These are phyloP conservation scores for Zoanthus solanderi DNA, from an alignment of 92 coral and sea anemone genomes.

Conservation along the genomic window DNA sequence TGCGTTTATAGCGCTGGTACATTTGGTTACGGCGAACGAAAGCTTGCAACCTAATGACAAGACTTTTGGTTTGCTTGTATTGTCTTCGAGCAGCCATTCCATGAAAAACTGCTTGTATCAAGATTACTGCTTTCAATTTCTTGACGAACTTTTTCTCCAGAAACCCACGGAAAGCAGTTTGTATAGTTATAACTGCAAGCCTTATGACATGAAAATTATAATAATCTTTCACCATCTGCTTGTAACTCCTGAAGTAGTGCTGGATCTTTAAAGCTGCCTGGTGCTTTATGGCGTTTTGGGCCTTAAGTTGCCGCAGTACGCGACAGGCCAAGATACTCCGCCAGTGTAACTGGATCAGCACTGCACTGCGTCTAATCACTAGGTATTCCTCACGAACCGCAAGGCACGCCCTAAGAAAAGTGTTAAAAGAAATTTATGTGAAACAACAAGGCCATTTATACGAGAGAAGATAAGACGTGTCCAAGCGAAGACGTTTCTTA, in stretches of 20 bases:
- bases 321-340: conserved; percentile 76
- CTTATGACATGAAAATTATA: conserved; percentile 68
- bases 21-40: conserved; percentile 73
- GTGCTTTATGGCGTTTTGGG: conserved; percentile 52
- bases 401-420: conserved; percentile 38
- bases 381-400: conserved; percentile 62
- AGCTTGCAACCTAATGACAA: conserved; percentile 73
- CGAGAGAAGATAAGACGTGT: no score
- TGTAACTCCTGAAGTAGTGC: conserved; percentile 77
- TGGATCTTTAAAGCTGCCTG: conserved; percentile 85
- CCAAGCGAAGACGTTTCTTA: no score
- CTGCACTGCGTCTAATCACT: conserved; percentile 62
- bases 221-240: conserved; percentile 59
- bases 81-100: conserved; percentile 66
- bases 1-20: conserved; percentile 36
- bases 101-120: conserved; percentile 77
- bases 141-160: conserved; percentile 55
- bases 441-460: neutral
- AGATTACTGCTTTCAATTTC: conserved; percentile 68
- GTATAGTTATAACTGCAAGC: conserved; percentile 78
- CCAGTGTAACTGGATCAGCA: conserved; percentile 72
- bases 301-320: conserved; percentile 58
- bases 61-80: conserved; percentile 44
- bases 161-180: conserved; percentile 79
- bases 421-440: neutral